Base-by-base conservation (phyloP, 2,797 vertebrate species). In the Acanthopagrus latus region DNA sequence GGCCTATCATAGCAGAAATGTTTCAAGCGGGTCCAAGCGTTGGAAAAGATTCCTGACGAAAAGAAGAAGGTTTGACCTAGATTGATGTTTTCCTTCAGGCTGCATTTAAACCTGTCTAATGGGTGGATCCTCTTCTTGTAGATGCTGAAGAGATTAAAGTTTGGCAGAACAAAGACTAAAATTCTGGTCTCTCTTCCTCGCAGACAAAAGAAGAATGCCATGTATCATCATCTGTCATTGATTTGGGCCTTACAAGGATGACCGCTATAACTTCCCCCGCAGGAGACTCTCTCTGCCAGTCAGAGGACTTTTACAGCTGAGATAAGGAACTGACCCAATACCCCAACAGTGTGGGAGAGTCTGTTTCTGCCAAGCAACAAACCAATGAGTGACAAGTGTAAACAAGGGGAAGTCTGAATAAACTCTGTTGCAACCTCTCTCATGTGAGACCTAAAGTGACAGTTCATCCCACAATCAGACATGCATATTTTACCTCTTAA, bases 271-370 rank as follows among this genome's bases (percentile, higher is more conserved):
- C 4, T 43, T 47, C 23, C 51, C 51, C 10, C 70, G 81, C 89
- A 99, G 98, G 95, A 97, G 81, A 97, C 89, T 0, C 60, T 98
- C 64, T 73, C 95, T 17, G 90, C 95, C 1, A 92, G 21, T 48
- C 96, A 97, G 83, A 97, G 94, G 14, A 93, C 83, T 5, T 75
- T 92, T 2, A 83, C 89, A 29, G 95, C 95, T 99, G 70, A 95
- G 92, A 7, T 78, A 94, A 0, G 96, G 95, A 69, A 97, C 96
- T 0, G 96, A 98, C 97, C 41, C 96, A 99, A 82, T 99, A 99
- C 0, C 94, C 97, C 86, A 98, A 99, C 93, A 97, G 95, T 79
- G 91, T 97, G 0, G 97, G 97, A 81, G 96, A 98, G 78, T 94
- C 97, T 0, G 94, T 95, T 74, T 97, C 97, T 0, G 94, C 93